Evolutionary conservation across 2,888 invertebrate species (phyloP).

Genomic region (Arge pagana): DNA sequence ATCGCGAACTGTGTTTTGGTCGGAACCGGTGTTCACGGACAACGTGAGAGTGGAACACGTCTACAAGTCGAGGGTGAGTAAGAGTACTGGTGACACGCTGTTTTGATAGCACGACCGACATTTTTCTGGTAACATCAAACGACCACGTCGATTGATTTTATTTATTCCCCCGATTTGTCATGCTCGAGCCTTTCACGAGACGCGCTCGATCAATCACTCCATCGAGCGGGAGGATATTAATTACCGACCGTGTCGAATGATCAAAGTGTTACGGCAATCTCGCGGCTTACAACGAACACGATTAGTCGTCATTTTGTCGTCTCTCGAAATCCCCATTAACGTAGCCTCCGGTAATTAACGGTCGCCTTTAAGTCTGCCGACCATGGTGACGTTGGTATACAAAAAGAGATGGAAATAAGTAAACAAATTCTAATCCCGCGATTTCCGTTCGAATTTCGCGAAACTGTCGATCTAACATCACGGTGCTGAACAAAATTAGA

Average conservation of each 20-base stretch:
- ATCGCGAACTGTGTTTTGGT: conserved; percentile 66
- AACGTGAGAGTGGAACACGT: conserved; percentile 63
- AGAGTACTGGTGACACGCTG: too few relatives aligned
- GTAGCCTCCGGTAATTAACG: conserved; percentile 5
- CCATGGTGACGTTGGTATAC: background rate
- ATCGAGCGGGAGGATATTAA: background rate
- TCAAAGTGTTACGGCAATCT: conserved; percentile 6
- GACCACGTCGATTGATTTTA: too few relatives aligned
- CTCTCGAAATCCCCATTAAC: conserved; percentile 6
- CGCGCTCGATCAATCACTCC: conserved; percentile 6
- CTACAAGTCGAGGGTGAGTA: conserved; percentile 65
- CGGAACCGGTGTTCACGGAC: conserved; percentile 68
- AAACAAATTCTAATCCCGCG: too few relatives aligned
- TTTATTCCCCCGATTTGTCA: too few relatives aligned
- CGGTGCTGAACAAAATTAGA: too few relatives aligned
- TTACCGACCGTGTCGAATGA: background rate
- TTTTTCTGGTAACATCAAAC: too few relatives aligned
- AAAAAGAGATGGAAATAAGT: conserved; percentile 2
- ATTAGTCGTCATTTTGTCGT: background rate
- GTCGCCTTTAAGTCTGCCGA: background rate
- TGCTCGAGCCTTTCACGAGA: too few relatives aligned
- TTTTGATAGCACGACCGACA: too few relatives aligned
- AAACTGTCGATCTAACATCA: too few relatives aligned
- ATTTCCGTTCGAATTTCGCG: too few relatives aligned
- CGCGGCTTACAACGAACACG: background rate